Conservation (phyloP, 30 jellyfish, hydroid and myxozoan species). For the Aurelia coerulea region DNA sequence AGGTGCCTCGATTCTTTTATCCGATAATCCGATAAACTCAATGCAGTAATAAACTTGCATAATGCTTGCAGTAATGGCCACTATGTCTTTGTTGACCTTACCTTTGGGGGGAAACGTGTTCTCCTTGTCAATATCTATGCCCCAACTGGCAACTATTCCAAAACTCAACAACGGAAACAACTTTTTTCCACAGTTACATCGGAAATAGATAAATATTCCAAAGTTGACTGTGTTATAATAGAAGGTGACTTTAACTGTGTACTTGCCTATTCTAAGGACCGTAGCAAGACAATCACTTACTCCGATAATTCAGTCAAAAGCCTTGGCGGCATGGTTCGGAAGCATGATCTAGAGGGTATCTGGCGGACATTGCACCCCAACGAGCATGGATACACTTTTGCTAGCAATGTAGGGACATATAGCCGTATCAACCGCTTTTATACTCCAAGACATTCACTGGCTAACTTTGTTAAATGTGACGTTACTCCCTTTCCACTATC, state of each 20-base stretch:
- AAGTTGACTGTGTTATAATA: neutral
- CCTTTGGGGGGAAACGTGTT: neutral
- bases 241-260: slow-evolving; percentile 37
- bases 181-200: neutral
- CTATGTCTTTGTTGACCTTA: neutral
- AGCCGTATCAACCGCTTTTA: slow-evolving; percentile 5
- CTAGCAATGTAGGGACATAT: slow-evolving; percentile 4
- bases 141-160: slow-evolving; percentile 2
- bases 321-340: neutral
- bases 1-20: slow-evolving; percentile 22
- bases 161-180: slow-evolving; percentile 5
- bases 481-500: slow-evolving; percentile 17
- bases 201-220: neutral
- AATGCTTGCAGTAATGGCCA: slow-evolving; percentile 13
- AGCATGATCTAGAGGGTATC: slow-evolving; percentile 8
- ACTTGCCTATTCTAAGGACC: neutral
- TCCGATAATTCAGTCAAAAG: neutral
- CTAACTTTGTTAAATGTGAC: neutral
- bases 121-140: slow-evolving; percentile 12
- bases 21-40: slow-evolving; percentile 20
- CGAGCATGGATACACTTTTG: neutral
- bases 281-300: neutral
- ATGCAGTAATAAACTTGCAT: slow-evolving; percentile 5
- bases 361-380: slow-evolving; percentile 9
- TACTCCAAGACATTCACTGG: slow-evolving; percentile 8